These are phyloP conservation scores for Pholis gunnellus DNA, from an alignment of 2,113 vertebrate species.

Conservation along the genomic window DNA sequence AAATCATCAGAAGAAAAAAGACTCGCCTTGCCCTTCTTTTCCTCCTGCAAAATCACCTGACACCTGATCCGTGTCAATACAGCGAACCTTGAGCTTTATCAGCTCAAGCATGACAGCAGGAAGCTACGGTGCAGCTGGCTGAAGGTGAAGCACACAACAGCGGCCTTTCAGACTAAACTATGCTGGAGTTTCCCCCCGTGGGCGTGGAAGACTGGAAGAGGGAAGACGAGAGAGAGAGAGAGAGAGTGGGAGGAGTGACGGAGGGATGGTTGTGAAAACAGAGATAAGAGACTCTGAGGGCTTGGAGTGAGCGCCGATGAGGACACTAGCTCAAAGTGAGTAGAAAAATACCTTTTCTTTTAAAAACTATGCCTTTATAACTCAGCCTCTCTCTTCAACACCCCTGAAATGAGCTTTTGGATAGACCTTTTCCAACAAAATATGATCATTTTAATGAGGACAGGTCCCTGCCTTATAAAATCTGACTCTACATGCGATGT, in stretches of 20 bases:
- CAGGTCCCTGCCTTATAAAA: constrained; percentile 15
- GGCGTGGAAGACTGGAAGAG: constrained; percentile 20
- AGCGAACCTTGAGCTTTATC: constrained; percentile 19
- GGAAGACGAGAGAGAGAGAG: neutral
- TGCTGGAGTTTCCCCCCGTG: constrained; percentile 38
- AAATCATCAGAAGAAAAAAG: neutral
- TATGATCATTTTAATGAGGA: constrained; percentile 20
- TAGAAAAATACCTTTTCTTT: constrained; percentile 19
- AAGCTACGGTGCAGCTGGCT: constrained; percentile 10
- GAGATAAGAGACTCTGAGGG: constrained; percentile 11
- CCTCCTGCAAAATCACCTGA: neutral
- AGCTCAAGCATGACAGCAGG: constrained; percentile 35
- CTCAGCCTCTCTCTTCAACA: neutral
- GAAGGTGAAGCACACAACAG: constrained; percentile 24
- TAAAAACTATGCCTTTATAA: neutral
- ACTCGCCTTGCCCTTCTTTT: too few relatives aligned
- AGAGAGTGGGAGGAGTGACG: constrained; percentile 17
- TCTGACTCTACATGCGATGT: neutral
- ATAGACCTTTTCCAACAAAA: neutral
- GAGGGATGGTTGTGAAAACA: constrained; percentile 24
- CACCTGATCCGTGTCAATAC: constrained; percentile 19
- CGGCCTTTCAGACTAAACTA: constrained; percentile 6
- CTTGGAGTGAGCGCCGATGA: constrained; percentile 21
- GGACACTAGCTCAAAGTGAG: constrained; percentile 54
- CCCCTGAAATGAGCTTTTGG: neutral